Evolutionary conservation across 2,888 invertebrate genomes (phyloP).

Genomic region (Lordiphosa fenestrarum): DNA sequence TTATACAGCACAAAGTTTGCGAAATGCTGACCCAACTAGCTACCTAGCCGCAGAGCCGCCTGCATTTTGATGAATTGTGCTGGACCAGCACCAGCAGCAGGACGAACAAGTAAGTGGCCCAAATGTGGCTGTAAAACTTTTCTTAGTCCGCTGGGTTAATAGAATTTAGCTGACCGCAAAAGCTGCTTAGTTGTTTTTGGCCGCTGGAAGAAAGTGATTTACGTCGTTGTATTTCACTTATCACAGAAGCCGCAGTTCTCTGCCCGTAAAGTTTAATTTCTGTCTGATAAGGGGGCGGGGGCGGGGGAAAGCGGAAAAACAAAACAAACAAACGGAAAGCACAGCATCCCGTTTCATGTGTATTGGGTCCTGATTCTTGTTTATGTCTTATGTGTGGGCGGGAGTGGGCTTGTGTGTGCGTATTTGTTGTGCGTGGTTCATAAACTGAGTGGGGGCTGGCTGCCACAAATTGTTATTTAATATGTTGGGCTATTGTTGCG

Average conservation of each 20-base stretch:
- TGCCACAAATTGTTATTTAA: conserved; percentile 66
- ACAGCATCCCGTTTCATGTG: conserved; percentile 13
- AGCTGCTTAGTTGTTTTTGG: conserved; percentile 46
- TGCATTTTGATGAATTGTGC: conserved; percentile 58
- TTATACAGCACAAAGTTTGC: conserved; percentile 29
- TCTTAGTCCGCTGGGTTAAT: conserved; percentile 55
- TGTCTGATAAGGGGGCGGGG: conserved; percentile 21
- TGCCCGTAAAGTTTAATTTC: conserved; percentile 60
- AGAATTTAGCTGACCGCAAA: conserved; percentile 57
- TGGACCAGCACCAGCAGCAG: conserved; percentile 32
- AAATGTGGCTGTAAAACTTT: conserved; percentile 34
- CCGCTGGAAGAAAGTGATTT: conserved; percentile 2
- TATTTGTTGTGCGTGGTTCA: conserved; percentile 37
- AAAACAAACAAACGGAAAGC: conserved; percentile 38
- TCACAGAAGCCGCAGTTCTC: conserved; percentile 50
- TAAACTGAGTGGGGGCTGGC: conserved; percentile 52
- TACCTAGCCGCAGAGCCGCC: too few species aligned
- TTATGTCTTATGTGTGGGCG: conserved; percentile 36
- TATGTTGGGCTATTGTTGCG: conserved; percentile 47
- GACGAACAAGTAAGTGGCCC: conserved; percentile 23
- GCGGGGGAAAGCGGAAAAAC: conserved; percentile 18
- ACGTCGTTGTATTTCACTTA: conserved; percentile 69
- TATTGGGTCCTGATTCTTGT: conserved; percentile 16
- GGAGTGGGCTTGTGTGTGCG: conserved; percentile 23
- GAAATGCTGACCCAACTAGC: too few species aligned